Base-by-base conservation (phyloP, 2,888 invertebrate species). In the Dasysyrphus tricinctus region DNA sequence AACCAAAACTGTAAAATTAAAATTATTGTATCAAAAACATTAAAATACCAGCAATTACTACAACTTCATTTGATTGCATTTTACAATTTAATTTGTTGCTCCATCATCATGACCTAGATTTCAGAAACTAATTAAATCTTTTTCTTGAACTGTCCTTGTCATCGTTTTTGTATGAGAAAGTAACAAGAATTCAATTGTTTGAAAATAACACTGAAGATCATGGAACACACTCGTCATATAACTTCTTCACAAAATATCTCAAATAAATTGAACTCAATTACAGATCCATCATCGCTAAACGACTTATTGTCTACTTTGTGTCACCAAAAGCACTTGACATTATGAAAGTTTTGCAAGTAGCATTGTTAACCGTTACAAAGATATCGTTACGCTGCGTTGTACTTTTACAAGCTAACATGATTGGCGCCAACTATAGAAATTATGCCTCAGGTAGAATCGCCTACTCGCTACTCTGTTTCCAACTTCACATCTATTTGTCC, bases 281-380 rank as follows among this genome's bases (percentile, higher is more conserved):
- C 19, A 56, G 5, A 84, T 80, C 39, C 69, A 81, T 85, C 81
- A 85, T 73, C 67, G 47, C 69, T 67, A 61, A 77, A 81, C 72
- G 80, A 61, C 80, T 56, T 49, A 80, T 85, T 85, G 76, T 81
- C n/a, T 69, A 14, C 16, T 47, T 42, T 29, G 14, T 59, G 29
- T 39, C 77, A 72, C 34, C 57, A 69, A 70, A 67, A 73, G 73
- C 61, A 77, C 73, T 74, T 74, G 69, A 74, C 76, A 49, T 19
- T 32, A 69, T 49, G 14, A 47, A 77, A 85, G 32, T 69, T 69
- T 76, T 69, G 49, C 73, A 74, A 77, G 73, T 78, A 69, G 4
- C 16, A 24, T 14, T 61, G 9, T 72, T 56, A 42, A 73, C 76
- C 54, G 80, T 67, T 72, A 11, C 42, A 61, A 56, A 42, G 19